A percentile compares a stretch with the other conserved stretches of the same genome.
Evolutionary conservation across 2,888 invertebrate genomes (phyloP).

Genomic region (Trachelus stipa): DNA sequence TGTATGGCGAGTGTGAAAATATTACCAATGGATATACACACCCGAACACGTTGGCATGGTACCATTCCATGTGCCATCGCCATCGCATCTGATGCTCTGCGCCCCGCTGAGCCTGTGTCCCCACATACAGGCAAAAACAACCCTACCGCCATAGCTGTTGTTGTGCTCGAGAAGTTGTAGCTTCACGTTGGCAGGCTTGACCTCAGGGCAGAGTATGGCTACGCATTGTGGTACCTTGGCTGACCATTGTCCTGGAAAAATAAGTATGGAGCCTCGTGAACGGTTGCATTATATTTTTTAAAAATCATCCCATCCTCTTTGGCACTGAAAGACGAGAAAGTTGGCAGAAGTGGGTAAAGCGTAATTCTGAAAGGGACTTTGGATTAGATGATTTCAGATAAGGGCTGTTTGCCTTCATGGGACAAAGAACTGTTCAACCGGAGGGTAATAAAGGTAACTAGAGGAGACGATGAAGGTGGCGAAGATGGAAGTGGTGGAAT

Average conservation of each 20-base stretch:
- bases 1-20: neutral
- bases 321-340: neutral
- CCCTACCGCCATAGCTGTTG: slow-evolving; percentile 83
- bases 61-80: slow-evolving; percentile 84
- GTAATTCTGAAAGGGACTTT: neutral
- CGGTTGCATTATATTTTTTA: neutral
- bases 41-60: slow-evolving; percentile 81
- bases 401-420: slow-evolving; percentile 47
- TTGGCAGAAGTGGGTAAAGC: neutral
- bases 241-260: slow-evolving; percentile 80
- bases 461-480: slow-evolving; percentile 7
- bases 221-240: slow-evolving; percentile 79
- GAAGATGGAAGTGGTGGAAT: slow-evolving; percentile 23
- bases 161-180: slow-evolving; percentile 83
- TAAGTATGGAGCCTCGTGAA: slow-evolving; percentile 11
- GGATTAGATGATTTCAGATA: slow-evolving; percentile 48
- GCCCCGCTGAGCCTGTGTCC: slow-evolving; percentile 83
- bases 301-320: neutral
- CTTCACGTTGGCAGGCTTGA: slow-evolving; percentile 77
- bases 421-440: slow-evolving; percentile 18
- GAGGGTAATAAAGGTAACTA: slow-evolving; percentile 6
- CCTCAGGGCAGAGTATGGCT: slow-evolving; percentile 81
- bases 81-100: slow-evolving; percentile 83
- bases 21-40: slow-evolving; percentile 63
- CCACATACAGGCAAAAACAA: slow-evolving; percentile 86